These are phyloP conservation scores for Aphelocoma coerulescens DNA, from an alignment of 2,113 vertebrate species.

Conservation along the genomic window DNA sequence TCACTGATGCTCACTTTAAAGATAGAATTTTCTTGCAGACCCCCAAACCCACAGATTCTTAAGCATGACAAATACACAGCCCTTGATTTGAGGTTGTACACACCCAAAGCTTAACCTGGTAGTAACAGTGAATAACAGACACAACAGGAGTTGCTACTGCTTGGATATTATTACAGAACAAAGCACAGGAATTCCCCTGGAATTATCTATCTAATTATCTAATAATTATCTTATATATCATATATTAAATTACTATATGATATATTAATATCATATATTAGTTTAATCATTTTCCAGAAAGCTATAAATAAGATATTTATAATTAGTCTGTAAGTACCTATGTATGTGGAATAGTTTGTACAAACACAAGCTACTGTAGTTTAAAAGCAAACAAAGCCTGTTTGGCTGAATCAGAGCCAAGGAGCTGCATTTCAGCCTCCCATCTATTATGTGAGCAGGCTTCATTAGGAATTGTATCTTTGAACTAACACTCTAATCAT, in stretches of 20 bases:
- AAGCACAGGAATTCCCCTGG: neutral
- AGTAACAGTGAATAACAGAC: neutral
- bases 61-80: neutral
- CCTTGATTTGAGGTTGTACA: neutral
- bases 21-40: neutral
- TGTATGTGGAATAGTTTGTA: neutral
- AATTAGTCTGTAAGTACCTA: conserved; percentile 11
- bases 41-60: neutral
- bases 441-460: neutral
- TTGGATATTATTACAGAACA: neutral
- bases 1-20: neutral
- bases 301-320: conserved; percentile 22
- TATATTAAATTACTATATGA: neutral
- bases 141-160: neutral
- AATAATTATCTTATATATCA: neutral
- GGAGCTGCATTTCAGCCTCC: neutral
- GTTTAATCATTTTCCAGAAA: conserved; percentile 20
- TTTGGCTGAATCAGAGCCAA: neutral
- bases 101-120: neutral
- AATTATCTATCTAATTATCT: neutral
- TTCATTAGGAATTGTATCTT: neutral
- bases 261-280: no score
- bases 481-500: neutral
- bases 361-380: neutral
- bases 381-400: neutral